Conservation (phyloP, 37 sponge, comb jelly and placozoan genomes). For the Chondrilla cf. caribensis region DNA sequence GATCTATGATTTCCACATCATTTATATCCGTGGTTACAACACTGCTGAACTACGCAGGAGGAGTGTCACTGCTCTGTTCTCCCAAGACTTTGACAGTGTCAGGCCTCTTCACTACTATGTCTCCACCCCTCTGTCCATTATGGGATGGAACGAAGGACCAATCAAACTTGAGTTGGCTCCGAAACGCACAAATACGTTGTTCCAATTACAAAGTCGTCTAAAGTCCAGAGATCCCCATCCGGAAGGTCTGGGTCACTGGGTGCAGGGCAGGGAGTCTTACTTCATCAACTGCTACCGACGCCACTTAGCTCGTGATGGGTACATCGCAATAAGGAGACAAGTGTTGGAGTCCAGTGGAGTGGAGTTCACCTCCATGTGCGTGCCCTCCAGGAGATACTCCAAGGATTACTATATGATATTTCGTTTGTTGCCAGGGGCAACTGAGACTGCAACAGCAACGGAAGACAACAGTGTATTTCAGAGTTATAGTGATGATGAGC, state of each 20-base stretch:
- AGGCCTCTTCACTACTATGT: conserved; percentile 22
- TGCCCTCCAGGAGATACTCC: conserved; percentile 2
- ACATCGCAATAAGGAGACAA: conserved; percentile 23
- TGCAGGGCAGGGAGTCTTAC: conserved; percentile 28
- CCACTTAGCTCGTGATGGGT: conserved; percentile 24
- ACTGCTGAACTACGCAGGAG: neutral
- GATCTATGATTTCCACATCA: conserved; percentile 47
- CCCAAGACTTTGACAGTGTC: neutral
- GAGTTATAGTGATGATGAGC: too few species aligned
- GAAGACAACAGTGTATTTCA: too few species aligned
- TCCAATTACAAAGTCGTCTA: conserved; percentile 25
- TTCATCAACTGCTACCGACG: conserved; percentile 47
- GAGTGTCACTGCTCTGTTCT: neutral
- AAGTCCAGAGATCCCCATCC: neutral
- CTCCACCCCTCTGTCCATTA: conserved; percentile 13
- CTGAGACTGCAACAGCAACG: neutral
- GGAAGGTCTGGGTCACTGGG: conserved; percentile 11
- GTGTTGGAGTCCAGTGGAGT: neutral
- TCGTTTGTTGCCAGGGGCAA: neutral
- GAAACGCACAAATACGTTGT: neutral
- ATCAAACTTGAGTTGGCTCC: neutral
- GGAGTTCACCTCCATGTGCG: conserved; percentile 26
- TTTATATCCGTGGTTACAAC: neutral
- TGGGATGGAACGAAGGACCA: conserved; percentile 39
- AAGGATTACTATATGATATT: conserved; percentile 31